Evolutionary conservation across 2,113 vertebrate genomes (phyloP).

Genomic region (Sturnus vulgaris): DNA sequence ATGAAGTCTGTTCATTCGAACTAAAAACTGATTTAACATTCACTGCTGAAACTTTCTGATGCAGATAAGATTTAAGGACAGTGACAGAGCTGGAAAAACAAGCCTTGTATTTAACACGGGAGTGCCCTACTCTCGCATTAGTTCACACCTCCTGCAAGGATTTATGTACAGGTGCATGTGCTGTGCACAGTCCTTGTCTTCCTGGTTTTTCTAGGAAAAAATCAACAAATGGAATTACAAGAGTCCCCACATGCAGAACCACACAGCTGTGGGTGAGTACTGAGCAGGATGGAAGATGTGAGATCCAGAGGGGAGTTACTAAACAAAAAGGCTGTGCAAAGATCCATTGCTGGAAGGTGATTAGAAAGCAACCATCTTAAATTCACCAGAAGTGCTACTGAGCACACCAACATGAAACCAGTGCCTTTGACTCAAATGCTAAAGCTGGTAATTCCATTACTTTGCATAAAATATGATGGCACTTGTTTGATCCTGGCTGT

Average conservation of each 20-base stretch:
- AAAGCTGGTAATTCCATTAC: neutral
- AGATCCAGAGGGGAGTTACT: neutral
- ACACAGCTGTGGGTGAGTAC: neutral
- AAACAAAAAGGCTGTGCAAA: neutral
- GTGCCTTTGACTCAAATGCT: neutral
- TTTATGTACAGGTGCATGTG: neutral
- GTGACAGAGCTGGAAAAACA: slow-evolving; percentile 17
- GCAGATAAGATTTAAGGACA: slow-evolving; percentile 8
- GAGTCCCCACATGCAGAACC: neutral
- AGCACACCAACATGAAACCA: neutral
- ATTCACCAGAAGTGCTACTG: neutral
- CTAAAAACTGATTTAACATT: neutral
- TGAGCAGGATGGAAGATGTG: neutral
- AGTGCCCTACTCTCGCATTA: neutral
- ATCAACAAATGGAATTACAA: neutral
- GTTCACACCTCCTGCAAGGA: neutral
- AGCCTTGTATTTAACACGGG: neutral
- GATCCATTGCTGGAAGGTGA: neutral
- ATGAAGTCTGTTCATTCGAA: neutral
- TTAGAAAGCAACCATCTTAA: neutral
- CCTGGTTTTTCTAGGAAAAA: neutral
- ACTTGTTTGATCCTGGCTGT: neutral
- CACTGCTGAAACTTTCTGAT: neutral
- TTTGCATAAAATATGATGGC: neutral
- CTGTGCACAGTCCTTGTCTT: neutral